Percentiles rank a stretch among this genome's conserved stretches.
Conservation (phyloP, 2,888 invertebrate species). For the Sympetrum striolatum region DNA sequence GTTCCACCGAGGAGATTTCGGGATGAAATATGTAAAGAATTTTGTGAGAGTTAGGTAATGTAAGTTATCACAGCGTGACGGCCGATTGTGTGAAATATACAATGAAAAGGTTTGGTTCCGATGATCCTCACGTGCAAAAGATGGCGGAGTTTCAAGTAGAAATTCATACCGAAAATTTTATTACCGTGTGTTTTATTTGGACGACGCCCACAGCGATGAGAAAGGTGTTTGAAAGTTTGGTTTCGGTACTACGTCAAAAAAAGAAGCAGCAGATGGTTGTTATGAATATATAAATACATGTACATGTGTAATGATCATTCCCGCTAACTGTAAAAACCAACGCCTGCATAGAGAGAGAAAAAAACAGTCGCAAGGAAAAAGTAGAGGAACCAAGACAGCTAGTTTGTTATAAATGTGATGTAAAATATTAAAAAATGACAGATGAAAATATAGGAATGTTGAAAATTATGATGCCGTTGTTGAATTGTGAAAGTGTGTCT, state of each 20-base stretch:
- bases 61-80: background rate
- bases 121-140: background rate
- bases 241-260: background rate
- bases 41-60: background rate
- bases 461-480: background rate
- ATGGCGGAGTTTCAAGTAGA: background rate
- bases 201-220: constrained; percentile 5
- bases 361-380: background rate
- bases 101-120: background rate
- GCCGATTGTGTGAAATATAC: background rate
- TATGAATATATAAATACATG: constrained; percentile 4
- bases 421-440: constrained; percentile 8
- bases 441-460: constrained; percentile 4
- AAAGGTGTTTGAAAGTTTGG: background rate
- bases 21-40: background rate
- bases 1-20: background rate
- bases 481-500: background rate
- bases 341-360: constrained; percentile 30
- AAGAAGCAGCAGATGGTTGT: background rate
- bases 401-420: constrained; percentile 36
- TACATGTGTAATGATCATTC: constrained; percentile 5
- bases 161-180: background rate
- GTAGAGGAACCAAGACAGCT: constrained; percentile 1
- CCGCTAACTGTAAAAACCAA: constrained; percentile 2
- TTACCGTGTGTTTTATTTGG: background rate